Evolutionary conservation across 2,888 invertebrate genomes (phyloP).

Genomic region (Acanthosepion pharaonis): DNA sequence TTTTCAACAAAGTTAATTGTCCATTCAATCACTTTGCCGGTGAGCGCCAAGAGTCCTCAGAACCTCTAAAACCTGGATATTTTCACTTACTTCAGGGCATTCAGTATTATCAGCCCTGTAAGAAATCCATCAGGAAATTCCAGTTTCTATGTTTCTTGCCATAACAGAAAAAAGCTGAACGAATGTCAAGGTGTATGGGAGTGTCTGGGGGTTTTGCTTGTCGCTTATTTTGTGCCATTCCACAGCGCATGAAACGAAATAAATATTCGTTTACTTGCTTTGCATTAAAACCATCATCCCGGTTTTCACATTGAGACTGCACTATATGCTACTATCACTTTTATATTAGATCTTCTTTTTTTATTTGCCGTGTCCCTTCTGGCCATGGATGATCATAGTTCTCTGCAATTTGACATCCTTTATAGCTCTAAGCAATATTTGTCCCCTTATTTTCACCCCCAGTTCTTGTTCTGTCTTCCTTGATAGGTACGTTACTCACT

Average conservation of each 20-base stretch:
- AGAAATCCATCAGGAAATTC: not conserved
- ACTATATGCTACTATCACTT: not conserved
- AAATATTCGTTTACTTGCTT: not conserved
- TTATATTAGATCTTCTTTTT: not conserved
- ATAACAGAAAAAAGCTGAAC: not conserved
- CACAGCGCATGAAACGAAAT: not conserved
- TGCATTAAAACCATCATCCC: not conserved
- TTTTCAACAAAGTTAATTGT: conserved; percentile 10
- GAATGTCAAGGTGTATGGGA: not conserved
- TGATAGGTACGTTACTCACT: too few relatives aligned
- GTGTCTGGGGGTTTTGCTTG: not conserved
- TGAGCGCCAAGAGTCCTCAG: not conserved
- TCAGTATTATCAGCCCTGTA: not conserved
- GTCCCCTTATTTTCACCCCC: too few relatives aligned
- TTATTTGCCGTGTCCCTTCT: too few relatives aligned
- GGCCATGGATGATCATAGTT: too few relatives aligned
- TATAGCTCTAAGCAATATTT: too few relatives aligned
- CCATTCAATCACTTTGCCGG: conserved; percentile 9
- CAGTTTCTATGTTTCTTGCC: not conserved
- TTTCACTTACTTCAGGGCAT: not conserved
- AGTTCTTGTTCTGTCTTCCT: too few relatives aligned
- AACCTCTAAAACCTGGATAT: not conserved
- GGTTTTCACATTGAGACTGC: not conserved
- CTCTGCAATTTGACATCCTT: too few relatives aligned
- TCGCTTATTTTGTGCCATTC: not conserved